These are phyloP conservation scores for Dreissena rostriformis DNA, from an alignment of 1,140 invertebrate genomes.

Conservation along the genomic window DNA sequence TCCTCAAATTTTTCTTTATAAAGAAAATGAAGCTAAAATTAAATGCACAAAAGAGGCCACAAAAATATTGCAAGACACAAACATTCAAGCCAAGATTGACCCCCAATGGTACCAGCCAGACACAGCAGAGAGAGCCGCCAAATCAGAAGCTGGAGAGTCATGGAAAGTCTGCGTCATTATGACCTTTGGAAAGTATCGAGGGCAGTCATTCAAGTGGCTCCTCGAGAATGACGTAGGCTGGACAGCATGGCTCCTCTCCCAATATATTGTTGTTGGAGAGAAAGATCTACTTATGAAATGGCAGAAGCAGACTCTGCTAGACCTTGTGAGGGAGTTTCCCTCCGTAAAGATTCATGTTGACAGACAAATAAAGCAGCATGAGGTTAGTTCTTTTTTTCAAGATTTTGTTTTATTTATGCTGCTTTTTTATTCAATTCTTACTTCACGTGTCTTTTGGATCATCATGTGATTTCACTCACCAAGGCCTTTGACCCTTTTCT, in stretches of 20 bases:
- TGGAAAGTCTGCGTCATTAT: conserved; percentile 5
- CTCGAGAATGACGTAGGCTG: conserved; percentile 3
- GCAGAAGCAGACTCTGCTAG: conserved; percentile 3
- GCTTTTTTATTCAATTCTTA: neutral
- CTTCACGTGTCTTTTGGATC: too few species aligned
- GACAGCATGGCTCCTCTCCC: neutral
- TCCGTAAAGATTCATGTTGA: neutral
- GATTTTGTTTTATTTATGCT: neutral
- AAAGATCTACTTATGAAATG: neutral
- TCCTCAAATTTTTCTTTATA: too few species aligned
- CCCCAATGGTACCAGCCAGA: neutral
- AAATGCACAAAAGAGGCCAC: too few species aligned
- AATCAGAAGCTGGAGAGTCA: neutral
- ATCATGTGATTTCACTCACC: too few species aligned
- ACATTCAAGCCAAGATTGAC: neutral
- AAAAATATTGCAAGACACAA: too few species aligned
- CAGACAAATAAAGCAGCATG: too few species aligned
- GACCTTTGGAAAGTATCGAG: conserved; percentile 6
- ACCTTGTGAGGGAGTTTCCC: conserved; percentile 1
- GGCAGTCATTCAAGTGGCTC: conserved; percentile 8
- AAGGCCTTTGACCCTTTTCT: too few species aligned
- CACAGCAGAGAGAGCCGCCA: neutral
- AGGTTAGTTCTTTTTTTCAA: too few species aligned
- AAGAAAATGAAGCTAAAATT: too few species aligned
- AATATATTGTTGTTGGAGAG: neutral